These are phyloP conservation scores for Corvus hawaiiensis DNA, from an alignment of 2,113 vertebrate genomes.

Conservation along the genomic window DNA sequence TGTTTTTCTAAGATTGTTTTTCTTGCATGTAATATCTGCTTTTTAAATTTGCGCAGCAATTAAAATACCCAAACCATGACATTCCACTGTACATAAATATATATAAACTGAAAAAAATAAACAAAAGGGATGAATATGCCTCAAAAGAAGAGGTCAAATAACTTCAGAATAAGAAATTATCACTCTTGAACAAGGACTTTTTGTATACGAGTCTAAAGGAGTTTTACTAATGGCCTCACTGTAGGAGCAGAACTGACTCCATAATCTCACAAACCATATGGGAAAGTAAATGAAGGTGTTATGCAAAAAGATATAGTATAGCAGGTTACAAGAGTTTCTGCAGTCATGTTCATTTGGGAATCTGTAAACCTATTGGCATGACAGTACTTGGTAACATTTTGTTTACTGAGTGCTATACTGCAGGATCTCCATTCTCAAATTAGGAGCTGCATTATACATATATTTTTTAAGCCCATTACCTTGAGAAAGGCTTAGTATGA, in stretches of 20 bases:
- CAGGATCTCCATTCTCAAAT: background rate
- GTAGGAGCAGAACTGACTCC: background rate
- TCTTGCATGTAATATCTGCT: background rate
- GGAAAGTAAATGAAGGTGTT: background rate
- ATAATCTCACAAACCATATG: background rate
- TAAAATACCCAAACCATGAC: background rate
- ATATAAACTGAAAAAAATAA: background rate
- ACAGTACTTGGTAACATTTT: slow-evolving; percentile 3
- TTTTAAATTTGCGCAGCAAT: background rate
- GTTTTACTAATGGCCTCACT: background rate
- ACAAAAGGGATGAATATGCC: background rate
- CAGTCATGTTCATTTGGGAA: background rate
- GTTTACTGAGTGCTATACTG: background rate
- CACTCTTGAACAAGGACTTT: background rate
- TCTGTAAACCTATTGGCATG: background rate
- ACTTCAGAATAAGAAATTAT: background rate
- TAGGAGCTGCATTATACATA: background rate
- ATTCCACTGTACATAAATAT: background rate
- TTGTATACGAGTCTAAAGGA: background rate
- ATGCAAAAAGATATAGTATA: background rate
- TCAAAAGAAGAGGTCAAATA: background rate
- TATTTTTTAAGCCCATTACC: background rate
- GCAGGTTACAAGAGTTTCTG: background rate
- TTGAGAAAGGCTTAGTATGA: background rate
- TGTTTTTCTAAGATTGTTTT: background rate